phyloP scores from a whole-genome alignment of 2,113 vertebrate genomes.

The Pelodiscus sinensis region DNA sequence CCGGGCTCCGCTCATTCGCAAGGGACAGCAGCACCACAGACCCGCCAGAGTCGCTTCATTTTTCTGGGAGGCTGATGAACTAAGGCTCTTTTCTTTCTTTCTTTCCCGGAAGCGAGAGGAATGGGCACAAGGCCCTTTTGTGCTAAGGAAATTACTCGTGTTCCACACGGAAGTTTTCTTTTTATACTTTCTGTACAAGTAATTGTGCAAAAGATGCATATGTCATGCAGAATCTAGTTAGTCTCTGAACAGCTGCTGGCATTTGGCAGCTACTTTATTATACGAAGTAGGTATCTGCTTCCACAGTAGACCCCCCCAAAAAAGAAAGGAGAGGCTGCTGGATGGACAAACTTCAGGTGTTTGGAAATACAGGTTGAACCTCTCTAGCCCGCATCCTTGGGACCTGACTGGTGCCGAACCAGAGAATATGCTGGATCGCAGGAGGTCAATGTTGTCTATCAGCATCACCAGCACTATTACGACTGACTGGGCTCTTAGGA shows the following conservation, averaged over 20 bases:
- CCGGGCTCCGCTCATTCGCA: neutral
- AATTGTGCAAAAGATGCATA: neutral
- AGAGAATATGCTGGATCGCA: too few relatives aligned
- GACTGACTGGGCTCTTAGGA: too few relatives aligned
- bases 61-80: neutral
- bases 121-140: neutral
- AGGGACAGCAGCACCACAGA: rapidly evolving
- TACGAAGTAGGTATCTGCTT: neutral
- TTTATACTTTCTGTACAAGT: neutral
- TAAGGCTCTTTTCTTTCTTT: neutral
- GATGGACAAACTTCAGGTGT: neutral
- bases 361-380: neutral
- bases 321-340: neutral
- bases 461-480: too few relatives aligned
- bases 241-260: neutral
- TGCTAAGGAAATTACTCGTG: neutral
- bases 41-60: rapidly evolving
- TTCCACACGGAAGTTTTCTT: neutral
- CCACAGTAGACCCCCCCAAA: neutral
- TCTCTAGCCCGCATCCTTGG: too few relatives aligned
- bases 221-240: neutral
- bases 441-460: too few relatives aligned
- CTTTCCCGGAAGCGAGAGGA: neutral
- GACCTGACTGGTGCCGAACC: too few relatives aligned
- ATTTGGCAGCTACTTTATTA: neutral